Evolutionary conservation across 2,113 vertebrate genomes (phyloP).

Genomic region (Psittacara wagleri): DNA sequence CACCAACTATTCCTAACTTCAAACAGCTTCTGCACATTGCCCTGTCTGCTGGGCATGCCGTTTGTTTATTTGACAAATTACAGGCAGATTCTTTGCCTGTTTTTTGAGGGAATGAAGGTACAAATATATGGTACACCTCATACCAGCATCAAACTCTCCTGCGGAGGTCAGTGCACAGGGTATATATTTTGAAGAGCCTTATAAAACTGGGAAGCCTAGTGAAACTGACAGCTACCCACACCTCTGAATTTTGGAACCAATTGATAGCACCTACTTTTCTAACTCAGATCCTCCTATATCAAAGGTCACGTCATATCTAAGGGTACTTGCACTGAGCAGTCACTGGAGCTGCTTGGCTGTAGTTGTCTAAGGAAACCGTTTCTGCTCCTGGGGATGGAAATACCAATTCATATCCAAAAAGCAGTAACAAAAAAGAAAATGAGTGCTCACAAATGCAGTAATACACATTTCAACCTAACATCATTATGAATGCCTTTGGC

Average conservation of each 20-base stretch:
- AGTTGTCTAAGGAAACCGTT: not conserved
- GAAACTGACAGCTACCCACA: not conserved
- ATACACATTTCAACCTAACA: not conserved
- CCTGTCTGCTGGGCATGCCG: not conserved
- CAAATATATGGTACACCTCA: not conserved
- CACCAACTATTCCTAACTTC: not conserved
- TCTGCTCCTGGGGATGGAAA: not conserved
- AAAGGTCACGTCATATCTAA: not conserved
- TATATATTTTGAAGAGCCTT: not conserved
- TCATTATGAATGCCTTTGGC: not conserved
- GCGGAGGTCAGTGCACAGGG: rapidly evolving
- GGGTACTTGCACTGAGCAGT: not conserved
- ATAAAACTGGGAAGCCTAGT: not conserved
- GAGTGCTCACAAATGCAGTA: not conserved
- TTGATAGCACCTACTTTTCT: not conserved
- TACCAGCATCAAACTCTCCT: not conserved
- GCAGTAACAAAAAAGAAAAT: not conserved
- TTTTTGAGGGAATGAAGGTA: not conserved
- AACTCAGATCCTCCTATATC: not conserved
- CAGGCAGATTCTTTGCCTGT: not conserved
- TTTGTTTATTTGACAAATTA: not conserved
- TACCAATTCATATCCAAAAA: not conserved
- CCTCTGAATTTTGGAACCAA: not conserved
- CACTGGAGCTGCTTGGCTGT: not conserved
- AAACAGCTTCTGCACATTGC: not conserved